Conservation (phyloP, 2,888 invertebrate species). For the Geotrupes spiniger region DNA sequence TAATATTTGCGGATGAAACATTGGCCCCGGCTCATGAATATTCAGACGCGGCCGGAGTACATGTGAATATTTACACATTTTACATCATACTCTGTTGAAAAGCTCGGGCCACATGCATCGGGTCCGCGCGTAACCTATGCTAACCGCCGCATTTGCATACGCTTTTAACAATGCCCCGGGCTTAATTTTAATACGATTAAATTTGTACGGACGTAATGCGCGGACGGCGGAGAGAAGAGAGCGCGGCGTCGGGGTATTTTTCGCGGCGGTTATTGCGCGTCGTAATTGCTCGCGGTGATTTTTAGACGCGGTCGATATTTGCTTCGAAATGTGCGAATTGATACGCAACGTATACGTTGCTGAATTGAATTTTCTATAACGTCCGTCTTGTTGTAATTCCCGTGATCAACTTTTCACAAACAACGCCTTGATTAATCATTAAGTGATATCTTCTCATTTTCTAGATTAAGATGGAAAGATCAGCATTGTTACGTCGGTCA, state of each 20-base stretch:
- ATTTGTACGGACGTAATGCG: constrained; percentile 27
- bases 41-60: constrained; percentile 25
- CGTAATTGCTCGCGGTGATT: too few species aligned
- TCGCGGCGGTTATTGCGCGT: too few species aligned
- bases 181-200: constrained; percentile 39
- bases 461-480: too few species aligned
- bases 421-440: too few species aligned
- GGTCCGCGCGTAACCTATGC: constrained; percentile 35
- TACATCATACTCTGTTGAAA: constrained; percentile 35
- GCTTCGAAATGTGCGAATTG: too few species aligned
- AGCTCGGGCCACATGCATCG: constrained; percentile 30
- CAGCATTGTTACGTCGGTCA: too few species aligned
- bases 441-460: too few species aligned
- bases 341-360: too few species aligned
- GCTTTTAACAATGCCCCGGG: constrained; percentile 36
- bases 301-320: too few species aligned
- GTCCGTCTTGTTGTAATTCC: too few species aligned
- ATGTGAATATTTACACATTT: constrained; percentile 40
- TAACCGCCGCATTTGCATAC: constrained; percentile 37
- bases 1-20: constrained; percentile 35
- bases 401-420: too few species aligned
- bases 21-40: constrained; percentile 32
- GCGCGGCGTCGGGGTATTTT: background rate
- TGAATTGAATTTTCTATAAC: too few species aligned
- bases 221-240: background rate